Percentiles rank a stretch among this genome's conserved stretches.
These are phyloP conservation scores for Corythoichthys intestinalis DNA, from an alignment of 2,113 vertebrate species.

Conservation along the genomic window DNA sequence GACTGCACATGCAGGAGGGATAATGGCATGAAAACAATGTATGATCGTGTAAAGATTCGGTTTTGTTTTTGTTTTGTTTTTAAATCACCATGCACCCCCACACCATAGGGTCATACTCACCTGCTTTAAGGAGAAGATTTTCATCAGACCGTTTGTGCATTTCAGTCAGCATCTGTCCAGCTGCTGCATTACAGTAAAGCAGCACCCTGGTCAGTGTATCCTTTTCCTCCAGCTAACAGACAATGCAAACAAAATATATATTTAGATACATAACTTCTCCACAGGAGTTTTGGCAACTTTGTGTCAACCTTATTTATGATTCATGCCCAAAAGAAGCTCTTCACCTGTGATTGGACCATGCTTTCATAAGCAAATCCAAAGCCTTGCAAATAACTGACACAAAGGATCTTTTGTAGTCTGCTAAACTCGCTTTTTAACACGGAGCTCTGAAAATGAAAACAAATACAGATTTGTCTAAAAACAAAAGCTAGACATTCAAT, in stretches of 20 bases:
- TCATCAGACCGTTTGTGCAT: conserved; percentile 68
- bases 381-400: conserved; percentile 76
- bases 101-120: conserved; percentile 54
- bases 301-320: neutral
- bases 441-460: conserved; percentile 38
- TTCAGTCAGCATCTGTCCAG: conserved; percentile 72
- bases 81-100: neutral
- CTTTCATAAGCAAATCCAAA: conserved; percentile 70
- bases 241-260: conserved; percentile 7
- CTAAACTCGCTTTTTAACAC: conserved; percentile 42
- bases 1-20: conserved; percentile 54
- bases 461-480: neutral
- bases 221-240: conserved; percentile 52
- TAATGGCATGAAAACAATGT: neutral
- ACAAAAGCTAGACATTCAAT: neutral
- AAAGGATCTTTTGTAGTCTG: conserved; percentile 74
- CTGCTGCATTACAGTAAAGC: conserved; percentile 63
- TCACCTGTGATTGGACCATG: conserved; percentile 78
- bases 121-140: conserved; percentile 73
- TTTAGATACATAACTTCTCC: neutral
- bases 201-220: conserved; percentile 62
- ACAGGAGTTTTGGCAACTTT: neutral
- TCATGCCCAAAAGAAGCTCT: neutral
- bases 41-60: neutral
- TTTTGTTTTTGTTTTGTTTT: neutral